phyloP scores from a whole-genome alignment of 2,113 vertebrate species.

The Bettongia penicillata region DNA sequence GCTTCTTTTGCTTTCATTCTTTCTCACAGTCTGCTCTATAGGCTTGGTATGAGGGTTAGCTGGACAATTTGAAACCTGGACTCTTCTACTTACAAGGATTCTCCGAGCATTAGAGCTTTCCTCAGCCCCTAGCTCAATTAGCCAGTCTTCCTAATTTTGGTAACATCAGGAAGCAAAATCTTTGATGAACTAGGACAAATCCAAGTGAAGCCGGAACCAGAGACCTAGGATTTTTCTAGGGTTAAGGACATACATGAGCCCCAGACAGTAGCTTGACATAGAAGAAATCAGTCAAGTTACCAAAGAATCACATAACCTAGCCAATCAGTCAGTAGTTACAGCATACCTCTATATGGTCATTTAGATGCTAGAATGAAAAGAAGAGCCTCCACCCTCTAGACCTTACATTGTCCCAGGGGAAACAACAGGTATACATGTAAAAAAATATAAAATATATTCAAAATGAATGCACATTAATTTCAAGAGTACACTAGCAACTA shows the following conservation, averaged over 20 bases:
- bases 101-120: background rate
- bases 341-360: background rate
- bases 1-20: background rate
- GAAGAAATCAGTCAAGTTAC: background rate
- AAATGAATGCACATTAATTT: background rate
- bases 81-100: background rate
- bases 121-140: no score
- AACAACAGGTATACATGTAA: no score
- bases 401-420: no score
- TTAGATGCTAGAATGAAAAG: background rate
- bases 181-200: background rate
- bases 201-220: background rate
- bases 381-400: background rate
- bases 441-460: background rate
- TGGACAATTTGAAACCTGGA: no score
- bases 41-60: background rate
- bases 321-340: background rate
- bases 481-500: background rate
- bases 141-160: background rate
- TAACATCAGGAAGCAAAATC: background rate
- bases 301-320: background rate
- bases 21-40: background rate
- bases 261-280: no score
- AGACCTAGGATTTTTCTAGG: background rate
- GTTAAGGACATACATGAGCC: no score